Evolutionary conservation across 2,888 invertebrate genomes (phyloP).

Genomic region (Dolichomitus sp.): DNA sequence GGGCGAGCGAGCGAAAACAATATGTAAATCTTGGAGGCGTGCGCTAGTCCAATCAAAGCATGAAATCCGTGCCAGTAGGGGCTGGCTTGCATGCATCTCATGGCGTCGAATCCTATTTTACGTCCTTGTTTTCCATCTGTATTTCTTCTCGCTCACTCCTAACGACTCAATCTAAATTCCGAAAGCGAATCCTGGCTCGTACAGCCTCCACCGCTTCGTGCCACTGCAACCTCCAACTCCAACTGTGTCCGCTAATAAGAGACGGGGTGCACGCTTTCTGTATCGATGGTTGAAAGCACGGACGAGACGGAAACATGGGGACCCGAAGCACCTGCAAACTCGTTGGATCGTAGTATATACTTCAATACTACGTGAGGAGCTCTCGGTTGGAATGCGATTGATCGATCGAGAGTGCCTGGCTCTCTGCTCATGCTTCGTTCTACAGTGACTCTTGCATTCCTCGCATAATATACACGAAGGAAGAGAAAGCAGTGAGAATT

Average conservation of each 20-base stretch:
- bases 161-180: constrained; percentile 82
- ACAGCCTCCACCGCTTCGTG: not conserved
- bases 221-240: not conserved
- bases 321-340: constrained; percentile 23
- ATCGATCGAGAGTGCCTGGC: constrained; percentile 33
- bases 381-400: constrained; percentile 63
- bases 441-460: constrained; percentile 13
- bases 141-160: constrained; percentile 65
- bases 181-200: constrained; percentile 47
- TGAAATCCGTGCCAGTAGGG: constrained; percentile 37
- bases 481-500: not conserved
- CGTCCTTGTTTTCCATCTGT: constrained; percentile 33
- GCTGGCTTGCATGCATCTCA: constrained; percentile 58
- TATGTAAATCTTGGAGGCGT: constrained; percentile 77
- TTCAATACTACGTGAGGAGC: constrained; percentile 38
- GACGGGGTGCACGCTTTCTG: constrained; percentile 47
- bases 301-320: constrained; percentile 24
- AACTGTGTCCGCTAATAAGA: constrained; percentile 53
- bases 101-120: constrained; percentile 25
- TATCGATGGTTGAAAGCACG: constrained; percentile 31
- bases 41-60: constrained; percentile 75
- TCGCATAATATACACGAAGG: not conserved
- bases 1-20: constrained; percentile 72
- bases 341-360: constrained; percentile 21
- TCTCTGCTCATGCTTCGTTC: constrained; percentile 11